A percentile compares a stretch with the other conserved stretches of the same genome.
Evolutionary conservation across 2,888 invertebrate genomes (phyloP).

Genomic region (Nasonia oneida): DNA sequence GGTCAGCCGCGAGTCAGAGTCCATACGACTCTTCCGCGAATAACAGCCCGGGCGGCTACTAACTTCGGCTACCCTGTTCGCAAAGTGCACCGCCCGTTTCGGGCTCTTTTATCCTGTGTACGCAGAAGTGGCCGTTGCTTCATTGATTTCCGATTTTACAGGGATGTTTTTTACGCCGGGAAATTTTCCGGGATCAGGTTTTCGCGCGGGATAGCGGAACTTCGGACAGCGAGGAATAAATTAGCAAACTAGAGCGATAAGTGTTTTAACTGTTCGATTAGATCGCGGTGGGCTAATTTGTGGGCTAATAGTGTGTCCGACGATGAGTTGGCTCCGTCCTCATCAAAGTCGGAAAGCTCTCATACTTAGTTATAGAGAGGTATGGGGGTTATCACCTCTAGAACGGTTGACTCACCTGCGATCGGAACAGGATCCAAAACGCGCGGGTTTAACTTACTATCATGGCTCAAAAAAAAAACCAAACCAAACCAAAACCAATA

Average conservation of each 20-base stretch:
- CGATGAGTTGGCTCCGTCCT: too few species aligned
- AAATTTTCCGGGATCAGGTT: not conserved
- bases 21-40: constrained; percentile 1
- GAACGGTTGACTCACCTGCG: too few species aligned
- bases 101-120: not conserved
- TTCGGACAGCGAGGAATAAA: not conserved
- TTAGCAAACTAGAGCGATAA: constrained; percentile 18
- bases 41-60: not conserved
- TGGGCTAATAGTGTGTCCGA: too few species aligned
- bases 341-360: too few species aligned
- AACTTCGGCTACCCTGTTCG: not conserved
- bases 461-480: too few species aligned
- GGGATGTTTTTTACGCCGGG: not conserved
- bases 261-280: too few species aligned
- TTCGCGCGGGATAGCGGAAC: not conserved
- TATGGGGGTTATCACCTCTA: too few species aligned
- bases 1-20: not conserved
- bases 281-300: too few species aligned
- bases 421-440: too few species aligned
- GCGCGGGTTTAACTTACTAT: too few species aligned
- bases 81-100: not conserved
- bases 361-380: too few species aligned
- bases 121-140: not conserved
- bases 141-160: constrained; percentile 52
- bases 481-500: too few species aligned